Base-by-base conservation (phyloP, 2,113 vertebrate genomes). In the Phasianus colchicus region DNA sequence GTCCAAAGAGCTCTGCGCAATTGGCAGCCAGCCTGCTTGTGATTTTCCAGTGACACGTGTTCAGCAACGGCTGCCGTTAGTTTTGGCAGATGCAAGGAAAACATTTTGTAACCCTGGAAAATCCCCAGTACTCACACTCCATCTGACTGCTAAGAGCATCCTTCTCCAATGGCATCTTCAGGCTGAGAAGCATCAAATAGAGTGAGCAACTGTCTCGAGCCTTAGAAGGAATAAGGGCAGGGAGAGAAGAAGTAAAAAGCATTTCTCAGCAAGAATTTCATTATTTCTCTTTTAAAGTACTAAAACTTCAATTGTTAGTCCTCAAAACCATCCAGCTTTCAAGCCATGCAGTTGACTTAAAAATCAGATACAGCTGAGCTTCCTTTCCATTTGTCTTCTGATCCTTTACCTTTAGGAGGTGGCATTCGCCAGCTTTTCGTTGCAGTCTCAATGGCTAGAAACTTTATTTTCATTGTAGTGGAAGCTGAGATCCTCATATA, bases 41-140 rank as follows among this genome's bases (percentile, higher is more conserved):
- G 94, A 92, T 96, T 97, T 97, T 96, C 97, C 95, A 95, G 91
- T 1, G 86, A 81, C 92, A 95, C 88, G 63, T 78, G 91, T 85
- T 91, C 81, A 47, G 70, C 29, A 60, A 13, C 74, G 65, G 77
- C 89, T 58, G 92, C 90, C 7, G 11, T 43, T 7, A 55, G 88
- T 85, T 91, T 76, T 93, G 93, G 88, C 90, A 91, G 73, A 77
- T 12, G 79, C 50, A n/a, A 80, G 63, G 73, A 96, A 86, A 95
- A 90, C 63, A 43, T 88, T 92, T n/a, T 79, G 86, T 65, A 84
- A 93, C 83, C 43, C 94, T 95, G 95, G 95, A 96, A 96, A 95
- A 92, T 94, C 82, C 91, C 90, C 90, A 61, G 88, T 13, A 3
- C 29, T 91, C 86, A 22, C 77, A 55, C 66, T 61, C 61, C 2